Percentiles rank a stretch among this genome's conserved stretches.
Evolutionary conservation across 2,888 invertebrate species (phyloP).

Genomic region (Neoaliturus tenellus): DNA sequence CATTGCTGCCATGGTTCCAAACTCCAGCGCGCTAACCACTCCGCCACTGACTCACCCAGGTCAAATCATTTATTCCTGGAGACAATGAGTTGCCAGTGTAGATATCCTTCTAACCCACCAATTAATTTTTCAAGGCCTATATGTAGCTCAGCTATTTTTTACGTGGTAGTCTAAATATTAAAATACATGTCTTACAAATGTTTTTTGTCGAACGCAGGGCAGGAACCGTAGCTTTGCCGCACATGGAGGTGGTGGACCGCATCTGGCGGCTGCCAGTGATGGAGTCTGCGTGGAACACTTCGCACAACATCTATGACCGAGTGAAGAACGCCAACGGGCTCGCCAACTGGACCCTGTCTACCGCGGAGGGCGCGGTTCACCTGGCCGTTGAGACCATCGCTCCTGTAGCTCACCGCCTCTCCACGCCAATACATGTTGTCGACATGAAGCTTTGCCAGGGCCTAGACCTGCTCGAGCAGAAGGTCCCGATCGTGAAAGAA

Average conservation of each 20-base stretch:
- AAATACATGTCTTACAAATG: too few species aligned
- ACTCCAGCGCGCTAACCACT: too few species aligned
- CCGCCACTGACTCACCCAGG: too few species aligned
- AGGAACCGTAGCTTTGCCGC: slow-evolving; percentile 61
- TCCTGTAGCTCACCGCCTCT: slow-evolving; percentile 74
- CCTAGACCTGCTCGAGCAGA: slow-evolving; percentile 75
- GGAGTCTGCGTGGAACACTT: slow-evolving; percentile 76
- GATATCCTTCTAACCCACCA: too few species aligned
- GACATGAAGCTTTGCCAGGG: slow-evolving; percentile 76
- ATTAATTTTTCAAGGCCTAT: too few species aligned
- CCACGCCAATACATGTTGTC: slow-evolving; percentile 75
- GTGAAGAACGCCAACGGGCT: slow-evolving; percentile 75
- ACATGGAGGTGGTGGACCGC: slow-evolving; percentile 72
- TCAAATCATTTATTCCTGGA: too few species aligned
- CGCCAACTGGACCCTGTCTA: slow-evolving; percentile 78
- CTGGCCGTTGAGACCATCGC: slow-evolving; percentile 74
- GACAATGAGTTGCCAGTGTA: too few species aligned
- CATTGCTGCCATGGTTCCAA: too few species aligned
- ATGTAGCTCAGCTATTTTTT: too few species aligned
- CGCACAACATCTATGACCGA: slow-evolving; percentile 75
- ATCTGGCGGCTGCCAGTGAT: slow-evolving; percentile 76
- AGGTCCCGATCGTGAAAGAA: slow-evolving; percentile 76
- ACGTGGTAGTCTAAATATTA: too few species aligned
- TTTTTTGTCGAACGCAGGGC: neutral
- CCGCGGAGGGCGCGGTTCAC: slow-evolving; percentile 76